These are phyloP conservation scores for Vireo griseus DNA, from an alignment of 2,797 vertebrate genomes.

Conservation along the genomic window DNA sequence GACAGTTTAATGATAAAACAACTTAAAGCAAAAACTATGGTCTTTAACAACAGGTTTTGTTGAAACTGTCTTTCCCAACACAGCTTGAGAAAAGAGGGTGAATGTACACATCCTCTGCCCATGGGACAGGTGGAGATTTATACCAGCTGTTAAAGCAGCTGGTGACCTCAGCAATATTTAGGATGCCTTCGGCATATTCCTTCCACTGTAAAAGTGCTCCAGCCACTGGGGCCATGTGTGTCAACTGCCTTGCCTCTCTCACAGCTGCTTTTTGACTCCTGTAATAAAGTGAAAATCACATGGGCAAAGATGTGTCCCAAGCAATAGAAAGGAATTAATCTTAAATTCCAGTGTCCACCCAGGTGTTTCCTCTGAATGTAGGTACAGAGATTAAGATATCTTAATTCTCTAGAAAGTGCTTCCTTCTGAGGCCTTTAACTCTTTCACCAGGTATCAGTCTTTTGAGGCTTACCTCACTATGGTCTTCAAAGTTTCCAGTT, in stretches of 20 bases:
- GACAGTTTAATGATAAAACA: background rate
- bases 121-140: background rate
- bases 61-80: background rate
- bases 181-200: background rate
- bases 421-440: background rate
- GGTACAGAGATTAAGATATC: background rate
- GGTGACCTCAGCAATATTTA: background rate
- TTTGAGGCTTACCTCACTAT: background rate
- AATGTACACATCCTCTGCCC: background rate
- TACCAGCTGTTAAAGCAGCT: background rate
- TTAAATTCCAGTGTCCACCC: background rate
- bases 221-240: background rate
- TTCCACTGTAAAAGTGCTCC: background rate
- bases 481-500: background rate
- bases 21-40: background rate
- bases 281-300: background rate
- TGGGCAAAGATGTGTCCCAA: background rate
- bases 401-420: background rate
- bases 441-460: background rate
- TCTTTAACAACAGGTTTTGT: background rate
- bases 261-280: background rate
- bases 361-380: background rate
- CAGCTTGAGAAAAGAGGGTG: background rate
- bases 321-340: background rate
- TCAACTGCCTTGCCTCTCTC: background rate